phyloP scores from a whole-genome alignment of 2,888 invertebrate species.

The Leptopilina syphax region DNA sequence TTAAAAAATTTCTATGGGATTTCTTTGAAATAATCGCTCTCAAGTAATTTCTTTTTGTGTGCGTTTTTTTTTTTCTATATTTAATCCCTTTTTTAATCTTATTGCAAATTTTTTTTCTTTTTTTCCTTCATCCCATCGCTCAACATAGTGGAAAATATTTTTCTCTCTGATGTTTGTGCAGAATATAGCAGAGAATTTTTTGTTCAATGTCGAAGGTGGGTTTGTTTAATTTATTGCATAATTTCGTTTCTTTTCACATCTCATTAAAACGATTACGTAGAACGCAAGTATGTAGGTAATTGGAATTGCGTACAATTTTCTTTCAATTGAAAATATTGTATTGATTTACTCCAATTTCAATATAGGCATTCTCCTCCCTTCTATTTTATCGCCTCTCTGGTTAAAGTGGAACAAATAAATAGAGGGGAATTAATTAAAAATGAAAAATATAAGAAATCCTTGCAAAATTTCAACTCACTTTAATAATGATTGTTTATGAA shows the following conservation, averaged over 20 bases:
- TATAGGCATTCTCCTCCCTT: neutral
- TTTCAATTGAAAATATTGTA: constrained; percentile 6
- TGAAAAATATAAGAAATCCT: too few relatives aligned
- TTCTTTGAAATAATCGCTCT: too few relatives aligned
- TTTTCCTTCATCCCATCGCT: neutral
- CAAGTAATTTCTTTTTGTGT: too few relatives aligned
- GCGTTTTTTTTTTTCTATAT: neutral
- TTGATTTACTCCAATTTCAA: constrained; percentile 9
- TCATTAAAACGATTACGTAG: constrained; percentile 37
- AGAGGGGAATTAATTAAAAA: neutral
- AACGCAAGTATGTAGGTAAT: constrained; percentile 22
- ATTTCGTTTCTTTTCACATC: constrained; percentile 31
- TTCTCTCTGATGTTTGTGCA: neutral
- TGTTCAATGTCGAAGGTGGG: constrained; percentile 31
- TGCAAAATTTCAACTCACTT: too few relatives aligned
- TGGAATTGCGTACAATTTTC: constrained; percentile 14
- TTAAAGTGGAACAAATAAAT: neutral
- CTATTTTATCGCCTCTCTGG: neutral
- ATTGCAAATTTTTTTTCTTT: neutral
- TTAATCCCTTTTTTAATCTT: neutral
- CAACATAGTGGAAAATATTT: neutral
- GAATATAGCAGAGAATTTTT: neutral
- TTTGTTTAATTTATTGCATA: constrained; percentile 11
- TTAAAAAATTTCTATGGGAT: too few relatives aligned
- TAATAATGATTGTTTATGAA: too few relatives aligned